Evolutionary conservation across 2,797 vertebrate species (phyloP).

Genomic region (Liparis tanakae): DNA sequence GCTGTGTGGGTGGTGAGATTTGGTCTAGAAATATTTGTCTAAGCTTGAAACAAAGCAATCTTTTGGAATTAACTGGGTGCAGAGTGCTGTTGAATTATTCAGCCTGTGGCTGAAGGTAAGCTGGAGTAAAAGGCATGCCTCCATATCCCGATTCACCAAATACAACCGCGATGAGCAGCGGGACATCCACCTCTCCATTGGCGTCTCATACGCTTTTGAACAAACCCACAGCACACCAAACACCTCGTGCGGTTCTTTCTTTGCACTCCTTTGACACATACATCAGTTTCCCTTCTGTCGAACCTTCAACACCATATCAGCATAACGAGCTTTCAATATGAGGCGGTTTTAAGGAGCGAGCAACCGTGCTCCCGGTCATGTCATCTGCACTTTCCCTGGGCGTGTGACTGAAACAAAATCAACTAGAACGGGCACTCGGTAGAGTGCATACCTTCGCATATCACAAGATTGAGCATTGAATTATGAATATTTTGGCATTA

Average conservation of each 20-base stretch:
- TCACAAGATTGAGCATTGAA: no score
- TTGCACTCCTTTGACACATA: not conserved
- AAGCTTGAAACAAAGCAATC: conserved; percentile 29
- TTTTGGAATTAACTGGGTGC: conserved; percentile 25
- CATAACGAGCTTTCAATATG: not conserved
- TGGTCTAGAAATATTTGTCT: conserved; percentile 19
- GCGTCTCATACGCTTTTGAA: conserved; percentile 4
- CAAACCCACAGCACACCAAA: not conserved
- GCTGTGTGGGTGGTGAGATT: conserved; percentile 22
- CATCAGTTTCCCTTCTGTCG: not conserved
- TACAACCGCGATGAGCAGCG: conserved; percentile 27
- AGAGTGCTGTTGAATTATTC: conserved; percentile 34
- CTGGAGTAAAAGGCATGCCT: conserved; percentile 25
- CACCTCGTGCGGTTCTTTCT: not conserved
- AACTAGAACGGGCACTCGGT: no score
- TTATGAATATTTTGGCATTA: no score
- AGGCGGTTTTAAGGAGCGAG: not conserved
- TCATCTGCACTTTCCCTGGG: conserved; percentile 34
- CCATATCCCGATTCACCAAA: conserved; percentile 46
- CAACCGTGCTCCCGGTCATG: not conserved
- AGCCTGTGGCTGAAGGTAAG: not conserved
- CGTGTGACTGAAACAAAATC: conserved; percentile 24
- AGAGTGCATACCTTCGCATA: no score
- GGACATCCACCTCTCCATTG: conserved; percentile 20
- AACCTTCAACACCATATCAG: conserved; percentile 5